A percentile compares a stretch with the other conserved stretches of the same genome.
phyloP scores from a whole-genome alignment of 2,888 invertebrate genomes.

The Pantelozetes paolii region DNA sequence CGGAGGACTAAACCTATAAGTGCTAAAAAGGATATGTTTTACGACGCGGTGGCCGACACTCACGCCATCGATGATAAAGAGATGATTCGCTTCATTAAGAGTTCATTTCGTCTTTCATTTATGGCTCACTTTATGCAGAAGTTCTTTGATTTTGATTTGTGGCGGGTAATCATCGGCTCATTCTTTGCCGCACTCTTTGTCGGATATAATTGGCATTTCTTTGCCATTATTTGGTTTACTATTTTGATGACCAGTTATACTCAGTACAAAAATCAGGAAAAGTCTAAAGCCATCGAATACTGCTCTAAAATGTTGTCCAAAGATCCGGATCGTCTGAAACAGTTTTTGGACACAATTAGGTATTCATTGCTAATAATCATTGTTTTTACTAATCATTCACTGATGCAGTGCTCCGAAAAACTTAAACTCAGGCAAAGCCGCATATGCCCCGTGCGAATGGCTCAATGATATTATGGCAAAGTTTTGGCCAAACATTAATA shows the following conservation, averaged over 20 bases:
- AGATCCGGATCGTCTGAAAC: slow-evolving; percentile 1
- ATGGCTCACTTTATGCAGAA: background rate
- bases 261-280: background rate
- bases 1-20: background rate
- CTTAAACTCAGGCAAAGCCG: background rate
- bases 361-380: background rate
- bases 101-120: slow-evolving; percentile 12
- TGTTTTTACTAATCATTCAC: background rate
- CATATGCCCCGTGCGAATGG: slow-evolving; percentile 28
- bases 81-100: slow-evolving; percentile 2
- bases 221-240: slow-evolving; percentile 3
- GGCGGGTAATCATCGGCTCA: slow-evolving; percentile 1
- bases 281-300: background rate
- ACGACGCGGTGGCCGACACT: too few species aligned
- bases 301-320: background rate
- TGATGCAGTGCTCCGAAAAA: slow-evolving; percentile 10
- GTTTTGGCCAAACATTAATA: slow-evolving; percentile 34
- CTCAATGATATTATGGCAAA: slow-evolving; percentile 34
- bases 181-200: slow-evolving; percentile 9
- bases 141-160: background rate
- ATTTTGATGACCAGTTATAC: background rate
- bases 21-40: background rate
- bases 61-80: background rate
- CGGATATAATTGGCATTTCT: background rate
- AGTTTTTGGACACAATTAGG: background rate